A percentile compares a stretch with the other conserved stretches of the same genome.
Conservation (phyloP, 2,888 invertebrate species). For the Watsonalla binaria region DNA sequence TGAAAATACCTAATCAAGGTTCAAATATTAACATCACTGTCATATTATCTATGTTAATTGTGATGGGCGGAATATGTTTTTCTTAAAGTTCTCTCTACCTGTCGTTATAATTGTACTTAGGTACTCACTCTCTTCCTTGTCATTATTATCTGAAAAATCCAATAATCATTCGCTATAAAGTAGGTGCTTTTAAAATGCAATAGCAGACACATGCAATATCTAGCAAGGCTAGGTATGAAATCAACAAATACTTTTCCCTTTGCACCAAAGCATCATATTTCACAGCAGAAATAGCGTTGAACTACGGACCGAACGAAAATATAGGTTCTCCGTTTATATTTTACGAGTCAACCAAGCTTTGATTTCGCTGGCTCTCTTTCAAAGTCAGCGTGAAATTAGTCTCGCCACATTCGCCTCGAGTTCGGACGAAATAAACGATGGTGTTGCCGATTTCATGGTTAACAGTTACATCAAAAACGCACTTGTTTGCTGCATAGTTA, state of each 20-base stretch:
- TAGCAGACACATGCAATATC: no score
- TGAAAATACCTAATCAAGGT: no score
- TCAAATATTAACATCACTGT: no score
- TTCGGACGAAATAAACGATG: slow-evolving; percentile 30
- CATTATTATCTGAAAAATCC: no score
- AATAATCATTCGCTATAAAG: no score
- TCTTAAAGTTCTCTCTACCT: no score
- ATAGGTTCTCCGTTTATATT: slow-evolving; percentile 21
- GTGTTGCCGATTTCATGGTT: slow-evolving; percentile 4
- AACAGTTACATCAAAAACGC: not conserved
- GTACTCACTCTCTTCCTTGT: no score
- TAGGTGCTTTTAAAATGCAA: no score
- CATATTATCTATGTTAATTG: no score
- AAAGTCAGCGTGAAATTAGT: slow-evolving; percentile 50
- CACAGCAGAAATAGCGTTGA: slow-evolving; percentile 17
- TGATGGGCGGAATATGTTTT: no score
- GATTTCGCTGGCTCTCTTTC: slow-evolving; percentile 39
- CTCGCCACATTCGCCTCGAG: slow-evolving; percentile 31
- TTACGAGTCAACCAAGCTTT: slow-evolving; percentile 31
- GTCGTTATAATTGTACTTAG: no score
- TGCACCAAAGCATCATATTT: slow-evolving; percentile 17
- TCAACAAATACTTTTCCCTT: slow-evolving; percentile 12
- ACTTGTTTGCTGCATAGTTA: no score
- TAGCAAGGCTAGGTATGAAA: slow-evolving; percentile 10
- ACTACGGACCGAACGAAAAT: slow-evolving; percentile 19